Conservation (phyloP, 2,888 invertebrate genomes). For the Phalangium opilio region DNA sequence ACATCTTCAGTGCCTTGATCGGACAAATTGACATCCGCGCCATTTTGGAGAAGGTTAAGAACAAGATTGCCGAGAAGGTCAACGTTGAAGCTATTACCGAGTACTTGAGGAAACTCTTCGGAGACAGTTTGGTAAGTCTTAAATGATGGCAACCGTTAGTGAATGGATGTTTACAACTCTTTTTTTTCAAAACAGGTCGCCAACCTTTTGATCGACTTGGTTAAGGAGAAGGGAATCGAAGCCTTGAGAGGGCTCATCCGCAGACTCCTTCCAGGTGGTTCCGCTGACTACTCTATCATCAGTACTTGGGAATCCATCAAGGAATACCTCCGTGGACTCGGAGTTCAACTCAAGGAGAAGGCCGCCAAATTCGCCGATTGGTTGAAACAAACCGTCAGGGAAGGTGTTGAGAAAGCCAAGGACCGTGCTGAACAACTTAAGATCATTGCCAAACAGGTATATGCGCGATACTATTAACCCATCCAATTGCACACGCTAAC, state of each 20-base stretch:
- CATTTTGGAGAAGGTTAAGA: not conserved
- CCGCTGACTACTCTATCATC: not conserved
- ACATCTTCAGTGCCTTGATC: not conserved
- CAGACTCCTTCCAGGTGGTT: not conserved
- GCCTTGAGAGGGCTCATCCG: not conserved
- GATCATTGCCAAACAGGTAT: conserved; percentile 13
- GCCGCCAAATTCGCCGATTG: conserved; percentile 14
- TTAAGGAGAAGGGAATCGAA: not conserved
- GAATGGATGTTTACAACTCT: too few species aligned
- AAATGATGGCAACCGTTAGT: too few species aligned
- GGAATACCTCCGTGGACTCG: conserved; percentile 12
- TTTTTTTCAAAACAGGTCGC: too few species aligned
- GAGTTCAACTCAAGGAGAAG: conserved; percentile 13
- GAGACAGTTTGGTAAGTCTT: not conserved
- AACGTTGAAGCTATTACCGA: not conserved
- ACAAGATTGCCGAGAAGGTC: not conserved
- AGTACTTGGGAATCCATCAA: conserved; percentile 9
- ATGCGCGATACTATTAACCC: not conserved
- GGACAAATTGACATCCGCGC: not conserved
- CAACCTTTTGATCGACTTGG: too few species aligned
- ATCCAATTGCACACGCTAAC: not conserved
- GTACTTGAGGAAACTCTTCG: not conserved
- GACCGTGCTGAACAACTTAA: conserved; percentile 12
- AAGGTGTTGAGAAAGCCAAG: conserved; percentile 12
- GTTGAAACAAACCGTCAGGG: conserved; percentile 8